Base-by-base conservation (phyloP, 2,888 invertebrate genomes). In the Galerucella calmariensis region DNA sequence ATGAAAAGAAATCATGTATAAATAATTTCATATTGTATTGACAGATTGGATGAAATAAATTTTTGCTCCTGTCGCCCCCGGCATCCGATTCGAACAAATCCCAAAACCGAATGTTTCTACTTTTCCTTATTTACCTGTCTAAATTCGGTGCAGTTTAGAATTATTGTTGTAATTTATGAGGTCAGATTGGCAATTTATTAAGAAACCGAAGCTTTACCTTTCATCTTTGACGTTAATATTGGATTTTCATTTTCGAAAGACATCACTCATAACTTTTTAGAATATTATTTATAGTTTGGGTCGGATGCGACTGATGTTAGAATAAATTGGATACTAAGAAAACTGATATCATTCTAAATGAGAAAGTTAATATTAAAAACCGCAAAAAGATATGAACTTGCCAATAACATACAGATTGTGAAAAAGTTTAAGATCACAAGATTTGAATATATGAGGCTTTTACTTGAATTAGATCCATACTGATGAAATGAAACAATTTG, bases 81-180 rank as follows among this genome's bases (percentile, higher is more conserved):
- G 70, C 75, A 71, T 35, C 35, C 35, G 35, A 35, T 35, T 35
- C 35, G 35, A 35, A 35, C 35, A 35, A 8, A 35, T 35, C 75
- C 59, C 73, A 66, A 71, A 77, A 79, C 76, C 67, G 67, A 73
- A 78, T 76, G 72, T 67, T 77, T 79, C 76, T 76, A 73, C 71
- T 77, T 80, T 79, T 78, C 74, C 76, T 77, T 78, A 74, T 78
- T 80, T 80, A 78, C 78, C 79, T 80, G 78, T 79, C 73, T 62
- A 67, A 75, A 75, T 77, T 69, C 61, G 62, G 74, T 78, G 77
- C 76, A 73, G 77, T 76, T 77, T 74, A 75, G 66, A 79, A 76
- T 78, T 79, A 80, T 76, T 77, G 74, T 74, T 69, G 59, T 79
- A 78, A 79, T 80, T 80, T 80, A 80, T 78, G 67, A 72, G 73